phyloP scores from a whole-genome alignment of 2,797 vertebrate genomes.

The Rhynchonycteris naso region DNA sequence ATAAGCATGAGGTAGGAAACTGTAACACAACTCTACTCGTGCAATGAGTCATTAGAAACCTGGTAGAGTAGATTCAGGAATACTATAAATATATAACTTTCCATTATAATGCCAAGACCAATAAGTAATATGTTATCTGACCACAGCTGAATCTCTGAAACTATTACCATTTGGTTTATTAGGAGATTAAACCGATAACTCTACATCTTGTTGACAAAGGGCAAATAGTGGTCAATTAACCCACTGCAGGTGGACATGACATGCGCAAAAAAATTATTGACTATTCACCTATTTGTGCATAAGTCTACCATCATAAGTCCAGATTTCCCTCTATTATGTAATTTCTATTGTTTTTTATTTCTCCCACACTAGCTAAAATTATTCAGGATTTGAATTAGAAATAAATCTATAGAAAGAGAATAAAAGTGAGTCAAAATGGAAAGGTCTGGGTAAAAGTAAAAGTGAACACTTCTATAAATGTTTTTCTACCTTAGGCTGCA shows the following conservation, averaged over 20 bases:
- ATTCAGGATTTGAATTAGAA: not conserved
- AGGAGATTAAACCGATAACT: not conserved
- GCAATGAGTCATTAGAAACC: not conserved
- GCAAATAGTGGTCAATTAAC: not conserved
- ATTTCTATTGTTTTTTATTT: not conserved
- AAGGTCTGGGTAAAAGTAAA: not conserved
- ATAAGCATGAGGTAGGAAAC: not conserved
- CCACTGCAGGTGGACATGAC: not conserved
- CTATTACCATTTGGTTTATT: not conserved
- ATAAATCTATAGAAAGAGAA: not conserved
- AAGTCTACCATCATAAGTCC: not conserved
- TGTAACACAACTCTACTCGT: not conserved
- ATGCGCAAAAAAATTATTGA: not conserved
- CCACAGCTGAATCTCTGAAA: not conserved
- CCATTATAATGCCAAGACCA: not conserved
- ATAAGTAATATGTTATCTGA: not conserved
- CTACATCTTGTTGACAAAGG: not conserved
- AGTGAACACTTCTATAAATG: not conserved
- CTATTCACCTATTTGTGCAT: not conserved
- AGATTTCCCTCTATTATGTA: not conserved
- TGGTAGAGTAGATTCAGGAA: not conserved
- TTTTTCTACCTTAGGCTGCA: not conserved
- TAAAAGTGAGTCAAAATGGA: not conserved
- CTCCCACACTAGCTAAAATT: not conserved
- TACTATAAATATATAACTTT: not conserved